Conservation (phyloP, 2,888 invertebrate genomes). For the Apantesis nais region DNA sequence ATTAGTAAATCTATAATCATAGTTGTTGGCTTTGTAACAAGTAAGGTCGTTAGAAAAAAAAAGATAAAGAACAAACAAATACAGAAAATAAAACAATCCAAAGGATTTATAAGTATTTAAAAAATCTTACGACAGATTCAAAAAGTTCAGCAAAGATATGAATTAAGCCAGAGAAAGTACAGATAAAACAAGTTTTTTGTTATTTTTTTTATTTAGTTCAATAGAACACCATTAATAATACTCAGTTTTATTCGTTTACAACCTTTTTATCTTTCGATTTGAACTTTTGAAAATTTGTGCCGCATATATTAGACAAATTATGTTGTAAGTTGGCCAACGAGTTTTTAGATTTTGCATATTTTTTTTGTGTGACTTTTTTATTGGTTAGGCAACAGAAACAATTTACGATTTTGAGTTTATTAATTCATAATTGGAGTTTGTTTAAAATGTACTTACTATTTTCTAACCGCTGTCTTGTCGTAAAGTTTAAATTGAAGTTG, state of each 20-base stretch:
- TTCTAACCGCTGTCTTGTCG: background rate
- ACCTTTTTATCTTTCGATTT: background rate
- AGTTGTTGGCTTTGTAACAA: background rate
- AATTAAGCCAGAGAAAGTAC: conserved; percentile 3
- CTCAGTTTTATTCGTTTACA: conserved; percentile 4
- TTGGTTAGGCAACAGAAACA: background rate
- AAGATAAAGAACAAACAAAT: background rate
- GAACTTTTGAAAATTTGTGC: background rate
- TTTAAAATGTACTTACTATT: background rate
- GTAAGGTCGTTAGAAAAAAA: background rate
- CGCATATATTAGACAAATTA: conserved; percentile 1
- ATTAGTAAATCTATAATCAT: no score
- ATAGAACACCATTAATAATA: background rate
- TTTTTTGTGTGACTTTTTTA: background rate
- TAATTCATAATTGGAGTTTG: background rate
- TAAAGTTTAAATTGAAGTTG: background rate
- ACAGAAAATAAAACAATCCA: background rate
- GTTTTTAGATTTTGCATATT: background rate
- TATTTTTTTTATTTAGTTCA: background rate
- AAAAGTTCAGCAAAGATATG: background rate
- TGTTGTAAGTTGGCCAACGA: conserved; percentile 4
- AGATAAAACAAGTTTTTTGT: background rate
- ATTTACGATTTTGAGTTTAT: background rate
- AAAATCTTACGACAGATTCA: background rate
- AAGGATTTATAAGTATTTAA: background rate